A percentile compares a stretch with the other conserved stretches of the same genome.
These are phyloP conservation scores for Gila orcuttii DNA, from an alignment of 2,113 vertebrate genomes.

Conservation along the genomic window DNA sequence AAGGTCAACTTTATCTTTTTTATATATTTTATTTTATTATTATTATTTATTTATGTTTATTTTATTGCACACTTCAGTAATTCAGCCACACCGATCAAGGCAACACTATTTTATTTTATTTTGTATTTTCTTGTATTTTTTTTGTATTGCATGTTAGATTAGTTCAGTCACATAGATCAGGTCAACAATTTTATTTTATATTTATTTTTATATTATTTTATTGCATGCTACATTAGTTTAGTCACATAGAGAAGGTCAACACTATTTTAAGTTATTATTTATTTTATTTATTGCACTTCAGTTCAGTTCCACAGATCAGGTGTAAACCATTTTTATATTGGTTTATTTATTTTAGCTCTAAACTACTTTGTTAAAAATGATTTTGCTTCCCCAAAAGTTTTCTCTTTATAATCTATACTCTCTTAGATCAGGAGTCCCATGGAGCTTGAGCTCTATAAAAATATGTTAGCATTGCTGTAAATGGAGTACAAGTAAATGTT, in stretches of 20 bases:
- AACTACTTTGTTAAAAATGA: no score
- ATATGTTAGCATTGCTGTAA: slow-evolving; percentile 19
- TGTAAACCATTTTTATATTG: not conserved
- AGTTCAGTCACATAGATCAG: no score
- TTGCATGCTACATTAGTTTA: not conserved
- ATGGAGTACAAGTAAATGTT: slow-evolving; percentile 37
- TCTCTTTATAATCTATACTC: not conserved
- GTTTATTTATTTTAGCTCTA: not conserved
- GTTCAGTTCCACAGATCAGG: not conserved
- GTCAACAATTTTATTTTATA: not conserved
- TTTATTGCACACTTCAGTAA: not conserved
- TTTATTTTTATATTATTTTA: not conserved
- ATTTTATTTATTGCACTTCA: not conserved
- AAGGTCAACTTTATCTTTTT: not conserved
- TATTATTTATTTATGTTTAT: no score
- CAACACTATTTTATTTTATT: not conserved
- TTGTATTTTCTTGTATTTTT: no score
- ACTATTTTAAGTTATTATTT: not conserved
- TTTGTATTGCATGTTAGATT: no score
- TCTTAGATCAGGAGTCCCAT: not conserved
- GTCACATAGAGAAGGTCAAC: not conserved
- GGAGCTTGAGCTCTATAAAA: not conserved
- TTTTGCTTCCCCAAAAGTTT: not conserved
- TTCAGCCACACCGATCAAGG: not conserved
- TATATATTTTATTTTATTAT: not conserved